Evolutionary conservation across 2,797 vertebrate species (phyloP), one percentile per base, ranked within the genome.

Genomic region (Acipenser ruthenus): DNA sequence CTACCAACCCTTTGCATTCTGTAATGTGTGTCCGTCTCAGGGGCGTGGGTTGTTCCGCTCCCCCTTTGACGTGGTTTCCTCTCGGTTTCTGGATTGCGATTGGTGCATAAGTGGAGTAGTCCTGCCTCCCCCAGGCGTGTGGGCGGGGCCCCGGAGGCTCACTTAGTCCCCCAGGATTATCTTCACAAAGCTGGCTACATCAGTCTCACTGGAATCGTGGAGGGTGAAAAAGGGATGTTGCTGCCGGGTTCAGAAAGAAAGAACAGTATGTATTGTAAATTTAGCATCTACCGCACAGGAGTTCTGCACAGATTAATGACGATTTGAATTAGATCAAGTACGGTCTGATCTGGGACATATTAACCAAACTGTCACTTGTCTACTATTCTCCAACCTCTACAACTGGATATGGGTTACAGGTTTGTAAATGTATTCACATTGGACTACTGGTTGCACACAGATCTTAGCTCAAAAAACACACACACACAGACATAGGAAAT

Each of bases 171-270:
- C 93, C 79, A 98, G 80, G 87, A 96, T 93, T 80, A 87, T 85
- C 79, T 93, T 96, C 81, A 98, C 96, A 82, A 97, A 99, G 86
- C 91, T 92, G 66, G 95, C 95, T 86, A 97, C 94, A 69, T 99
- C 95, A 72, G 95, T 98, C 69, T 92, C 92, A 93, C 95, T 95
- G 90, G 93, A 91, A 89, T 97, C 94, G 4, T 99, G 94, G 82
- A 87, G 82, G 67, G 87, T 91, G 89, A 96, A 96, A 90, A 98
- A 99, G 72, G 83, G 90, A 85, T 95, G 96, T 92, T 92, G 91
- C 96, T 98, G 82, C 66, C 71, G 64, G 70, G 23, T 37, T 37
- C 23, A 37, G 23, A 37, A 37, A 37, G 23, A 37, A 37, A 18
- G 15, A 18, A 18, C 23, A 37, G 23, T 37, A 3, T 37, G 23